Conservation (phyloP, 1,140 invertebrate species). For the Microplitis mediator region DNA sequence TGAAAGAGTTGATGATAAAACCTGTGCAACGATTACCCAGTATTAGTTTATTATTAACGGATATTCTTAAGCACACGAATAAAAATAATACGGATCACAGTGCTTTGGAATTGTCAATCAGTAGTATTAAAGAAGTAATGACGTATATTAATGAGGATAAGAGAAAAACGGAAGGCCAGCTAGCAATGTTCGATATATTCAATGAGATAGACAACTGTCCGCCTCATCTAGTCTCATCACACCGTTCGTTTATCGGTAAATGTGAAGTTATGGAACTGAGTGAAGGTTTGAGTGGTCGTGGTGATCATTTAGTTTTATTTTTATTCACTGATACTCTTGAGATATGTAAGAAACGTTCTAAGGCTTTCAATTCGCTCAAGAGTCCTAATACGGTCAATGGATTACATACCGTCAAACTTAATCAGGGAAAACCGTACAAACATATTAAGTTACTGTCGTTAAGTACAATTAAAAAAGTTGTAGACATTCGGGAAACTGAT, state of each 20-base stretch:
- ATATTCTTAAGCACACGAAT: conserved; percentile 89
- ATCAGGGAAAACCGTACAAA: conserved; percentile 82
- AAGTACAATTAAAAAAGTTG: conserved; percentile 85
- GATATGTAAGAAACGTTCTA: conserved; percentile 87
- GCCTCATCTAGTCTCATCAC: conserved; percentile 88
- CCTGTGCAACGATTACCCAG: conserved; percentile 96
- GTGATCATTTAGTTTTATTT: conserved; percentile 87
- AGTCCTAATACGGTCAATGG: conserved; percentile 72
- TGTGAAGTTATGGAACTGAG: conserved; percentile 90
- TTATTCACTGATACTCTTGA: conserved; percentile 93
- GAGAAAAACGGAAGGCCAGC: conserved; percentile 90
- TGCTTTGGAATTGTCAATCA: conserved; percentile 83
- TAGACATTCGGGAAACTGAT: conserved; percentile 86
- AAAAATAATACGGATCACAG: conserved; percentile 85
- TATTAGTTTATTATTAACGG: conserved; percentile 90
- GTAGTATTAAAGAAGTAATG: conserved; percentile 90
- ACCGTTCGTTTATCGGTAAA: conserved; percentile 84
- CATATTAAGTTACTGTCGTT: conserved; percentile 88
- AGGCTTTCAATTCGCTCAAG: conserved; percentile 73
- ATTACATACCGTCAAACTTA: conserved; percentile 64
- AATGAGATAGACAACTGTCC: conserved; percentile 98
- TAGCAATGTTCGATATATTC: conserved; percentile 96
- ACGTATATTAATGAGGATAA: conserved; percentile 97
- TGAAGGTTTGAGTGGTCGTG: conserved; percentile 83
- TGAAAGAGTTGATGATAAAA: conserved; percentile 93